Conservation (phyloP, 2,797 vertebrate species). For the Tadarida brasiliensis region DNA sequence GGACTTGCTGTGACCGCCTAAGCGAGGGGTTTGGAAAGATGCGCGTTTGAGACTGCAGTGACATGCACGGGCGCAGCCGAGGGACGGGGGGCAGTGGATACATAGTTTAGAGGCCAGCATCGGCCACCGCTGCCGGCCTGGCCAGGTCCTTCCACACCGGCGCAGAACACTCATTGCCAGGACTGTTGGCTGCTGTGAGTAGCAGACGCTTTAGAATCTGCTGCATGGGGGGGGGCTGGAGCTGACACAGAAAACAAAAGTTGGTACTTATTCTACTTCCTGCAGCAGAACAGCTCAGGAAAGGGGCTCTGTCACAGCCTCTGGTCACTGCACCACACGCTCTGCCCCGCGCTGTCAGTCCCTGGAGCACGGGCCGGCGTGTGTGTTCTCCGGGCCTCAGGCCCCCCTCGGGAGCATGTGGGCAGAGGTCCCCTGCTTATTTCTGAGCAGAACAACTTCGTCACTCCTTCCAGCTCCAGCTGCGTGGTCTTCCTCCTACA, state of each 20-base stretch:
- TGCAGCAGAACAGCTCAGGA: not conserved
- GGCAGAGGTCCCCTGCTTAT: not conserved
- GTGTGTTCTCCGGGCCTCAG: rapidly evolving
- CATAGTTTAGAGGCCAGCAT: rapidly evolving
- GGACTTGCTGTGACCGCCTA: not conserved
- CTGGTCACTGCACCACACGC: rapidly evolving
- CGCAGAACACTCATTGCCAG: rapidly evolving
- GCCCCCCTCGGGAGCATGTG: not conserved
- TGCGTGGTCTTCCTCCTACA: rapidly evolving
- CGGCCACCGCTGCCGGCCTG: rapidly evolving
- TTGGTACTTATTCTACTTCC: not conserved
- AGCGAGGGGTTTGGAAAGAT: not conserved
- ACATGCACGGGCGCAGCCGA: rapidly evolving
- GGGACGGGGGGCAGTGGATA: rapidly evolving
- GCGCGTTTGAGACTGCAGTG: not conserved
- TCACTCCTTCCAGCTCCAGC: not conserved
- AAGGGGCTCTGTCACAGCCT: not conserved
- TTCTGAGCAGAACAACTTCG: not conserved
- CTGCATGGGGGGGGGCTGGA: not conserved
- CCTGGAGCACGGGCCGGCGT: rapidly evolving
- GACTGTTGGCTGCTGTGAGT: not conserved
- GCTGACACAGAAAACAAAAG: constrained; percentile 16
- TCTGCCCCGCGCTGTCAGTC: rapidly evolving
- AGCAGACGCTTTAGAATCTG: not conserved
- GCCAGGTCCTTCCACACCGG: not conserved